phyloP scores from a whole-genome alignment of 2,113 vertebrate genomes.

The Herpailurus yagouaroundi region DNA sequence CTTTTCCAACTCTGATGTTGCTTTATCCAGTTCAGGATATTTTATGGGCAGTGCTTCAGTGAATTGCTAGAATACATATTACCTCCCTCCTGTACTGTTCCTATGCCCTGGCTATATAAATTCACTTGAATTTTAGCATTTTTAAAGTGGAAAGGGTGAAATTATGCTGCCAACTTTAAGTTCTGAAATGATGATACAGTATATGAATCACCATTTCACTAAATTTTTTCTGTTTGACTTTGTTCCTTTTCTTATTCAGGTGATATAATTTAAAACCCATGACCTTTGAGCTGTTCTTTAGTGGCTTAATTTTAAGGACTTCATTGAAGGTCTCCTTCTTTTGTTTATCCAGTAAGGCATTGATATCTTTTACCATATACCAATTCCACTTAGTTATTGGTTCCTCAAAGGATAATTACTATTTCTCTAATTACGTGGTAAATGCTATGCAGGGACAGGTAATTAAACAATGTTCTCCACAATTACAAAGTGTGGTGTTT shows the following conservation, averaged over 20 bases:
- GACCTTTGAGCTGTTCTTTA: background rate
- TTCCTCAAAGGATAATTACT: slow-evolving; percentile 81
- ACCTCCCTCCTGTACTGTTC: background rate
- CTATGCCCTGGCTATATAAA: background rate
- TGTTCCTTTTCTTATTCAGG: background rate
- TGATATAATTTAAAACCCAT: background rate
- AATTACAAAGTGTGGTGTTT: slow-evolving; percentile 68
- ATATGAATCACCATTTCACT: background rate
- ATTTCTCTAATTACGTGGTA: slow-evolving; percentile 83
- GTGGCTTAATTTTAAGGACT: slow-evolving; percentile 39
- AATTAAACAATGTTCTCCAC: slow-evolving; percentile 76
- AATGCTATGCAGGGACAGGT: slow-evolving; percentile 74
- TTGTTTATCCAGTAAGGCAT: slow-evolving; percentile 29
- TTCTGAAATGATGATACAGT: background rate
- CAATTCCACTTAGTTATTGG: slow-evolving; percentile 68
- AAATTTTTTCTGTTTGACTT: background rate
- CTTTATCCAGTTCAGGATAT: background rate
- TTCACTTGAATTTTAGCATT: background rate
- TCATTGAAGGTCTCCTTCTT: slow-evolving; percentile 18
- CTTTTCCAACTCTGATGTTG: background rate
- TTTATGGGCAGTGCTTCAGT: background rate
- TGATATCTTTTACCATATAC: slow-evolving; percentile 60
- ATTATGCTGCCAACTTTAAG: background rate
- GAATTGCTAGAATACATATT: background rate
- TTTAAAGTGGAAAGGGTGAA: background rate